Evolutionary conservation across 2,113 vertebrate species (phyloP).

Genomic region (Lonchura striata): DNA sequence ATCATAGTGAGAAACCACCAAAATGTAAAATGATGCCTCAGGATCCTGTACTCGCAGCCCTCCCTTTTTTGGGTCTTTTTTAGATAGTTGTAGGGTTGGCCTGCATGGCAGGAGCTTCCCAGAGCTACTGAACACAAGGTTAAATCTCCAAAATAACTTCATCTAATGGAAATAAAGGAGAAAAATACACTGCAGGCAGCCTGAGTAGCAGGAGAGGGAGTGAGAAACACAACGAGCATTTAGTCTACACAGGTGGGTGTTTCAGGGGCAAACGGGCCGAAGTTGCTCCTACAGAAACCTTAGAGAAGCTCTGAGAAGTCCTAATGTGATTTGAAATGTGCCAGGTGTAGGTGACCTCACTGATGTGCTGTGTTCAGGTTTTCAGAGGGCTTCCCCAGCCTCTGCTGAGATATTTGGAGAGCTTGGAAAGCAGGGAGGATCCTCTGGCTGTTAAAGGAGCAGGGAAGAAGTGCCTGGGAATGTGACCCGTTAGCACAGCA

Average conservation of each 20-base stretch:
- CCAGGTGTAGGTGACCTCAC: background rate
- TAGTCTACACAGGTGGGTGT: background rate
- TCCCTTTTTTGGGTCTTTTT: background rate
- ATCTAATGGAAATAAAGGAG: background rate
- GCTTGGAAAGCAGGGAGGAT: background rate
- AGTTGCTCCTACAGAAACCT: background rate
- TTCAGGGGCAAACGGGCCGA: background rate
- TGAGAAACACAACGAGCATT: background rate
- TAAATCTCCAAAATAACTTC: background rate
- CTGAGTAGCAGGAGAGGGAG: background rate
- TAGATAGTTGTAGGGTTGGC: background rate
- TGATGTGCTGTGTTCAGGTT: background rate
- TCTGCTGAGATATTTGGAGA: background rate
- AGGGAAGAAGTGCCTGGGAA: background rate
- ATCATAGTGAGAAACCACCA: slow-evolving; percentile 40
- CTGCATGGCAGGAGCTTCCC: background rate
- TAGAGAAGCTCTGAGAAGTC: background rate
- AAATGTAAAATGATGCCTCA: background rate
- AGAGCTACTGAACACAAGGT: background rate
- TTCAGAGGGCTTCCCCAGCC: background rate
- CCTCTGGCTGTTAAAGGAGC: background rate
- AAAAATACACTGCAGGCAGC: background rate
- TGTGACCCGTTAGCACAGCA: background rate
- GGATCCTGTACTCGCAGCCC: background rate
- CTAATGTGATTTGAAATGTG: background rate